Conservation (phyloP, 2,888 invertebrate genomes). For the Autographa pulchrina region DNA sequence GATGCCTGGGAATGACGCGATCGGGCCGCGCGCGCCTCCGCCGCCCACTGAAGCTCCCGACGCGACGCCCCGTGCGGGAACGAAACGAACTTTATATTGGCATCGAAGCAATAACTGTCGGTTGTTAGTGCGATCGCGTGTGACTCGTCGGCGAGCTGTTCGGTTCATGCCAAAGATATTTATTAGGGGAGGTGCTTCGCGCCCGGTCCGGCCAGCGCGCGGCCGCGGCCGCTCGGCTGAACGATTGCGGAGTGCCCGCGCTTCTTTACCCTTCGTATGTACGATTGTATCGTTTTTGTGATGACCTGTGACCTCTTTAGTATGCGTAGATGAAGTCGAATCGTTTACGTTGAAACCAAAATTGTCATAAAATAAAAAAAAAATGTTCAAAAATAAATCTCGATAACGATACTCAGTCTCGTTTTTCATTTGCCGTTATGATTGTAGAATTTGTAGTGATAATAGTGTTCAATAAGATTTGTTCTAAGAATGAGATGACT, state of each 20-base stretch:
- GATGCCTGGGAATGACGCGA: constrained; percentile 81
- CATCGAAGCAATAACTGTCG: constrained; percentile 77
- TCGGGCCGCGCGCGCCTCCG: constrained; percentile 57
- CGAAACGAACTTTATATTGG: constrained; percentile 69
- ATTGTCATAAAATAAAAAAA: constrained; percentile 75
- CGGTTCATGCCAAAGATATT: constrained; percentile 90
- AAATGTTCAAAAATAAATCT: constrained; percentile 80
- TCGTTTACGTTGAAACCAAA: constrained; percentile 79
- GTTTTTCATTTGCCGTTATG: constrained; percentile 86
- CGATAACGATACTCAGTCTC: constrained; percentile 86
- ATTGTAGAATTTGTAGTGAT: constrained; percentile 86
- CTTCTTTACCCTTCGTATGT: constrained; percentile 68
- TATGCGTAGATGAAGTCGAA: constrained; percentile 78
- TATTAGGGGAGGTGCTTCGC: constrained; percentile 83
- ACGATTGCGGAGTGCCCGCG: constrained; percentile 66
- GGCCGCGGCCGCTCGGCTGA: constrained; percentile 64
- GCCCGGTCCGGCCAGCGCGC: constrained; percentile 61
- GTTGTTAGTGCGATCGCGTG: constrained; percentile 78
- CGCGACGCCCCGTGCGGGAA: constrained; percentile 63
- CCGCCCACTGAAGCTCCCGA: constrained; percentile 64
- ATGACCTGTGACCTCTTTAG: constrained; percentile 77
- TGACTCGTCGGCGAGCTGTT: constrained; percentile 82
- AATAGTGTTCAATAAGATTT: constrained; percentile 87
- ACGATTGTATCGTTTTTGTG: constrained; percentile 75
- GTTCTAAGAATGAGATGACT: constrained; percentile 87